Evolutionary conservation across 2,113 vertebrate genomes (phyloP).

Genomic region (Suricata suricatta): DNA sequence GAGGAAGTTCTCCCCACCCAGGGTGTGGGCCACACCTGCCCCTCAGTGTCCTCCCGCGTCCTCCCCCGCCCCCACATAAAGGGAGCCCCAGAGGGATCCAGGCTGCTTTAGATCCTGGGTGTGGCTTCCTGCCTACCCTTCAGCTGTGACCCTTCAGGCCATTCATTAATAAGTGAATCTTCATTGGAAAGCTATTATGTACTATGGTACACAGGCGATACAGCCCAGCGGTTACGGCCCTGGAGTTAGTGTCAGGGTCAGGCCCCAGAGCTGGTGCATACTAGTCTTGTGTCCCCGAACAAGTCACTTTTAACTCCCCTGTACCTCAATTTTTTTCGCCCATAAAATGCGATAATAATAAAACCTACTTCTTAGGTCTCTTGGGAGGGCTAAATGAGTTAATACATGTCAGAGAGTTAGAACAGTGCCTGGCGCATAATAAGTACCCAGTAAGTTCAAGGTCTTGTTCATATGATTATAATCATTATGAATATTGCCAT

Average conservation of each 20-base stretch:
- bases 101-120: not conserved
- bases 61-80: not conserved
- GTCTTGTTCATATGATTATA: not conserved
- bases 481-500: not conserved
- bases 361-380: not conserved
- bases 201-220: not conserved
- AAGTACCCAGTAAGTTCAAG: not conserved
- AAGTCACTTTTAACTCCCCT: constrained; percentile 26
- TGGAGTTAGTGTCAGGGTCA: not conserved
- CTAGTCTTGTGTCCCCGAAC: not conserved
- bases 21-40: constrained; percentile 10
- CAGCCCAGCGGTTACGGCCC: not conserved
- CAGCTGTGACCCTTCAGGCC: not conserved
- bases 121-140: constrained; percentile 43
- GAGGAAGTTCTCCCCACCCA: constrained; percentile 19
- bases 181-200: not conserved
- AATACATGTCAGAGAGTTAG: not conserved
- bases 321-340: constrained; percentile 23
- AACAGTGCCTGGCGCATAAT: not conserved
- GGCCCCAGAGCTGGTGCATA: not conserved
- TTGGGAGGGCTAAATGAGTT: constrained; percentile 31
- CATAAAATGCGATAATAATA: not conserved
- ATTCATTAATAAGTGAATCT: constrained; percentile 11
- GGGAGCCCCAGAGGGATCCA: not conserved
- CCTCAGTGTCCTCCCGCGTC: not conserved